A percentile compares a stretch with the other conserved stretches of the same genome.
Conservation (phyloP, 2,888 invertebrate genomes). For the Stratiomys singularior region DNA sequence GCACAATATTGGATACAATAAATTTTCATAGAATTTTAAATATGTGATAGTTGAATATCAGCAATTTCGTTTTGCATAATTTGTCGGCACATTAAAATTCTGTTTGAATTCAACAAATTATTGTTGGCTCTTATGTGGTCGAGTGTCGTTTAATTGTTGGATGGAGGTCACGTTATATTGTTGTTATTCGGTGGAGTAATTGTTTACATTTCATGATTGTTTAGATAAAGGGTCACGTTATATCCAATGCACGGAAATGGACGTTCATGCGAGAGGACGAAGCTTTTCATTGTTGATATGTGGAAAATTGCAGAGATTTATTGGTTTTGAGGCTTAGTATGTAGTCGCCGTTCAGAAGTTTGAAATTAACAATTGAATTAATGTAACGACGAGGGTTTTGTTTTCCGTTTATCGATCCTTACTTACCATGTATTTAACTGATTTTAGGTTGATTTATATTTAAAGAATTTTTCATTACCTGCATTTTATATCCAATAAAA, state of each 20-base stretch:
- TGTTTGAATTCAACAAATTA: neutral
- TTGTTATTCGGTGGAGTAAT: neutral
- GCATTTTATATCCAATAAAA: too few species aligned
- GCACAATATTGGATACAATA: neutral
- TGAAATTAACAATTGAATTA: too few species aligned
- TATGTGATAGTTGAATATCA: conserved; percentile 6
- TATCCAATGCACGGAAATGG: neutral
- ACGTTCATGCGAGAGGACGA: too few species aligned
- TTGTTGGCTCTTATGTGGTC: neutral
- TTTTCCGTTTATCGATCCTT: too few species aligned
- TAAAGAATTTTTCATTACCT: too few species aligned
- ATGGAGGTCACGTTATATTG: neutral
- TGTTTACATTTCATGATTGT: neutral
- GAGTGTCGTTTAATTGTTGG: conserved; percentile 1
- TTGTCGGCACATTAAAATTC: conserved; percentile 13
- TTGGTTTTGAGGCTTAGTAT: too few species aligned
- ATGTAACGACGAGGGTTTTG: too few species aligned
- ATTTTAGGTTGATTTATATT: too few species aligned
- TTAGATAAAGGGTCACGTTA: neutral
- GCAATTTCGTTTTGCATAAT: neutral
- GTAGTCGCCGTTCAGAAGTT: too few species aligned
- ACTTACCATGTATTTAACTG: too few species aligned
- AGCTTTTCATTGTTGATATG: too few species aligned
- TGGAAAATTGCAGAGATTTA: too few species aligned
- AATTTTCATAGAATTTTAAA: neutral